Percentiles rank a stretch among this genome's conserved stretches.
These are phyloP conservation scores for Ophion ventricosus DNA, from an alignment of 2,888 invertebrate species.

Conservation along the genomic window DNA sequence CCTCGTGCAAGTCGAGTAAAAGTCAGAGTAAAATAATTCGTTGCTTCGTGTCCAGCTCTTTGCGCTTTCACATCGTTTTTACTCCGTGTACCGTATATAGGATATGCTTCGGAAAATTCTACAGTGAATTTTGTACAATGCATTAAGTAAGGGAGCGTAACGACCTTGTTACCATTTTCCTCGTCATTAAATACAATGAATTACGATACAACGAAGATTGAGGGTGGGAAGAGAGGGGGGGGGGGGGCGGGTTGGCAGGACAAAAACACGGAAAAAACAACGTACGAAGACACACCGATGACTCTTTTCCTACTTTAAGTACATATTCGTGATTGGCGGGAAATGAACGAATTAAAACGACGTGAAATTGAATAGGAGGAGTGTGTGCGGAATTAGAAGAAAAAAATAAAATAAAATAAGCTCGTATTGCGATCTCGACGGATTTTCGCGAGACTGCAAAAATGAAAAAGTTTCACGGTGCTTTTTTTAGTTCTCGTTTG, in stretches of 20 bases:
- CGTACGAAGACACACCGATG: constrained; percentile 67
- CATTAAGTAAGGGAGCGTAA: constrained; percentile 73
- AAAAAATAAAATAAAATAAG: constrained; percentile 1
- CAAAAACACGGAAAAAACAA: constrained; percentile 64
- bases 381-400: background rate
- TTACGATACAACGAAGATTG: constrained; percentile 67
- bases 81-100: constrained; percentile 24
- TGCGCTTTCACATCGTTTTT: background rate
- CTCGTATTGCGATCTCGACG: constrained; percentile 36
- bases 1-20: background rate
- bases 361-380: background rate
- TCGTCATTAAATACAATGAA: constrained; percentile 71
- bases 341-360: constrained; percentile 3
- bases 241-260: background rate
- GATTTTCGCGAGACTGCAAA: constrained; percentile 27
- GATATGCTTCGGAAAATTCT: constrained; percentile 59
- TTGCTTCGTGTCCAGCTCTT: constrained; percentile 50
- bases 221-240: background rate
- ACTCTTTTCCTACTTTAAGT: constrained; percentile 70
- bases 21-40: constrained; percentile 43
- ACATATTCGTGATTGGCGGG: constrained; percentile 63
- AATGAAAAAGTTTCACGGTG: constrained; percentile 4
- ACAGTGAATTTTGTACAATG: constrained; percentile 70
- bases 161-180: constrained; percentile 66
- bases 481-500: constrained; percentile 38